Percentiles rank a stretch among this genome's conserved stretches.
These are phyloP conservation scores for Lipotes vexillifer DNA, from an alignment of 2,113 vertebrate genomes.

Conservation along the genomic window DNA sequence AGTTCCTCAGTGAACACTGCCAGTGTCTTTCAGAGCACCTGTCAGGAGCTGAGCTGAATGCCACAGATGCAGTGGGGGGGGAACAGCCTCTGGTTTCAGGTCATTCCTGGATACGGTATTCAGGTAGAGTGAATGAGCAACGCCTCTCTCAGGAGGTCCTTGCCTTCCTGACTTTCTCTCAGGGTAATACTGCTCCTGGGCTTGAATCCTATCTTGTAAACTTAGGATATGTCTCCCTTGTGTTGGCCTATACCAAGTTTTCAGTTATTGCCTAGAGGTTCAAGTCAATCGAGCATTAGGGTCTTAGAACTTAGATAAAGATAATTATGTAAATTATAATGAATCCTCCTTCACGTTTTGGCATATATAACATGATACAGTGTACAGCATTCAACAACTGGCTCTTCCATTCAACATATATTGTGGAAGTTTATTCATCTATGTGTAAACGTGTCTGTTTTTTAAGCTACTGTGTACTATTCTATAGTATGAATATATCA, in stretches of 20 bases:
- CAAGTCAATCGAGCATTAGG: not conserved
- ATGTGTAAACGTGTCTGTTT: not conserved
- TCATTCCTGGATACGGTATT: not conserved
- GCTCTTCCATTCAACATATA: not conserved
- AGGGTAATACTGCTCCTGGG: not conserved
- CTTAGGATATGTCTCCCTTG: not conserved
- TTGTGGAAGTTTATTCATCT: slow-evolving; percentile 5
- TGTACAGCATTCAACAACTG: not conserved
- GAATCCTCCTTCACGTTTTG: not conserved
- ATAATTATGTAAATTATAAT: not conserved
- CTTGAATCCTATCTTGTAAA: not conserved
- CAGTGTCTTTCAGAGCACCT: not conserved
- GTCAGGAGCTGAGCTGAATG: not conserved
- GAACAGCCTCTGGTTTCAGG: not conserved
- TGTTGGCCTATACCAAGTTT: not conserved
- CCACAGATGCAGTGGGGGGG: too few relatives aligned
- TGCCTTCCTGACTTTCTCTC: not conserved
- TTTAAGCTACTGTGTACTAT: not conserved
- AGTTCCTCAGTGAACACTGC: not conserved
- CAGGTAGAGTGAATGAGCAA: not conserved
- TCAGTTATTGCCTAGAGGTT: not conserved
- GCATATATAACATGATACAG: not conserved
- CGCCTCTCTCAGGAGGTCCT: not conserved
- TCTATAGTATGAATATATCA: not conserved
- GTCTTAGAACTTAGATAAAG: not conserved